Evolutionary conservation across 2,797 vertebrate species (phyloP), one percentile per base, ranked within the genome.

Genomic region (Channa striata): DNA sequence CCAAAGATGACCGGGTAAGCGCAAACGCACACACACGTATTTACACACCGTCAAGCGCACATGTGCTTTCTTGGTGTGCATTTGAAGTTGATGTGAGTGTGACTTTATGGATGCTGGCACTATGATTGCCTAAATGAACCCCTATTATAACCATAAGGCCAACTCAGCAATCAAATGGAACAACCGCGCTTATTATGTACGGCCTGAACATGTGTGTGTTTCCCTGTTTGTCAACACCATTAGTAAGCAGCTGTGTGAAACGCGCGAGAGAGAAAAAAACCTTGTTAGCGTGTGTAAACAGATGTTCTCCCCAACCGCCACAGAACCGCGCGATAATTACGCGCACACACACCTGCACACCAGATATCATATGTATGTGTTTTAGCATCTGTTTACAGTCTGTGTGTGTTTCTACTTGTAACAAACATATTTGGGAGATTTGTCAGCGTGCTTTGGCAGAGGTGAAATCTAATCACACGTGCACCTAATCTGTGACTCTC

Each of bases 1-100:
- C 98, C 97, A 96, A 99, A 99, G 96, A 99, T 99, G 97, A 99
- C 97, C 25, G 97, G 98, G 98, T 99, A 84, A 80, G 93, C 85
- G 20, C 48, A 5, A 43, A 49, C 79, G 20, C 72, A 61, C 69
- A 53, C 74, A 70, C 64, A 64, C 81, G 74, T 57, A 63, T 74
- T 46, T 77, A 60, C 77, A 14, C 42, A 36, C 46, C 19, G 51
- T 52, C 64, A 82, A 5, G 5, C 74, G 73, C 80, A 84, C 65
- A 34, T 30, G 42, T 33, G 49, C 71, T 80, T 81, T 65, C 43
- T 64, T 58, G 44, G 51, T 64, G 48, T 21, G 64, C 20, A 49
- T 23, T 44, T 36, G 51, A 75, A 50, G 67, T 59, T 87, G 87
- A 91, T 66, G 74, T 72, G 82, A 79, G 83, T 78, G 84, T 74